Evolutionary conservation across 1,140 invertebrate species (phyloP).

Genomic region (Conus betulinus): DNA sequence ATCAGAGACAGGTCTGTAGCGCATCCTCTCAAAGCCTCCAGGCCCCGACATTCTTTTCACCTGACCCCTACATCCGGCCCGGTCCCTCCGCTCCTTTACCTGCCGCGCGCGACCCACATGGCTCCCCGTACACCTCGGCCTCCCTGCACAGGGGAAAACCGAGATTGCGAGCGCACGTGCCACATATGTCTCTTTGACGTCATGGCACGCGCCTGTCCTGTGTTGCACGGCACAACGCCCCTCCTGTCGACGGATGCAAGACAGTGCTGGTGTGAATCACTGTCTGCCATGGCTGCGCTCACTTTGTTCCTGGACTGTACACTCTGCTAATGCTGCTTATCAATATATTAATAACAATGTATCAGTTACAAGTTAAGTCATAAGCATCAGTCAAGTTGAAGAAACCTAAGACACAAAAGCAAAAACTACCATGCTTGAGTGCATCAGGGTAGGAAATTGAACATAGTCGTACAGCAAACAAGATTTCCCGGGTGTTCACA

Average conservation of each 20-base stretch:
- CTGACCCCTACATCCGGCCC: slow-evolving; percentile 26
- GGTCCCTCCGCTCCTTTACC: background rate
- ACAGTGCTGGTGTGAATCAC: slow-evolving; percentile 1
- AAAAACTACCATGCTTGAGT: too few relatives aligned
- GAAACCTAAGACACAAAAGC: too few relatives aligned
- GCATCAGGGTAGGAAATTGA: too few relatives aligned
- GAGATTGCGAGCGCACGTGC: slow-evolving; percentile 18
- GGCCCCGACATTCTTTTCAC: slow-evolving; percentile 6
- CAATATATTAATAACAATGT: too few relatives aligned
- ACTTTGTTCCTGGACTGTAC: too few relatives aligned
- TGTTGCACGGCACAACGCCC: slow-evolving; percentile 28
- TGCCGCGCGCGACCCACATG: slow-evolving; percentile 17
- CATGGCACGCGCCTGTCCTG: slow-evolving; percentile 29
- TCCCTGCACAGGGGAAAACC: background rate
- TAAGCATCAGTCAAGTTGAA: too few relatives aligned
- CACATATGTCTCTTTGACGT: slow-evolving; percentile 29
- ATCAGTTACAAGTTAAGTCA: too few relatives aligned
- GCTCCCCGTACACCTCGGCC: background rate
- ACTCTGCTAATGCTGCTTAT: too few relatives aligned
- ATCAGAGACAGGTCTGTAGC: slow-evolving; percentile 8
- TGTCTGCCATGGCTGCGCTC: background rate
- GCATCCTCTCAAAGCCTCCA: background rate
- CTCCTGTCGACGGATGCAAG: slow-evolving; percentile 33
- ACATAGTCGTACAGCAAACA: too few relatives aligned
- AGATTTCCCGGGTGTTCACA: too few relatives aligned